Conservation (phyloP, 2,113 vertebrate species). For the Diadophis punctatus region DNA sequence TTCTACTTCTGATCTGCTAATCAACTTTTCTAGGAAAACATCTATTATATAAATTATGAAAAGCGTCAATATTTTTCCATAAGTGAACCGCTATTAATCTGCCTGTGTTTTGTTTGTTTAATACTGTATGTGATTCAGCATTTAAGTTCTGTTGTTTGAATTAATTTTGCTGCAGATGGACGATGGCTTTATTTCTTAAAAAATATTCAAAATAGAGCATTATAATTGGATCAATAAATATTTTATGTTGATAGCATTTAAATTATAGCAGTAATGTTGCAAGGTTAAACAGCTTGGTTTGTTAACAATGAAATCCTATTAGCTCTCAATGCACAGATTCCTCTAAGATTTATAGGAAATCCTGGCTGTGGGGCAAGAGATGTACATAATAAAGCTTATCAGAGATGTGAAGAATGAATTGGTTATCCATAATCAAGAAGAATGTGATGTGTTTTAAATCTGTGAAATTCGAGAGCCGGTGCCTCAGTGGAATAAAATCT, state of each 20-base stretch:
- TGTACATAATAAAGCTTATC: conserved; percentile 22
- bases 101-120: conserved; percentile 23
- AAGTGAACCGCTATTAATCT: not conserved
- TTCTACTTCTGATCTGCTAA: conserved; percentile 34
- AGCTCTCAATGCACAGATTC: not conserved
- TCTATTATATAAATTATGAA: not conserved
- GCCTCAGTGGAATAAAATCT: not conserved
- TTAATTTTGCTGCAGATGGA: not conserved
- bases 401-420: conserved; percentile 14
- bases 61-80: conserved; percentile 21
- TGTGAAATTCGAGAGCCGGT: not conserved
- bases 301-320: conserved; percentile 16
- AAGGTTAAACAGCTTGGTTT: conserved; percentile 21
- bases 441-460: not conserved
- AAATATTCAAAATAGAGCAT: conserved; percentile 35
- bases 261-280: conserved; percentile 39
- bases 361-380: not conserved
- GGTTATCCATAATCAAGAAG: not conserved
- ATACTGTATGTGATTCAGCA: not conserved
- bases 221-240: conserved; percentile 35
- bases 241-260: conserved; percentile 42
- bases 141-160: conserved; percentile 14
- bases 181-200: conserved; percentile 25
- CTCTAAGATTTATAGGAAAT: conserved; percentile 38
- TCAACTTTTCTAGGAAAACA: conserved; percentile 7